phyloP scores from a whole-genome alignment of 2,888 invertebrate species.

The Scelioninae gen. 2 region DNA sequence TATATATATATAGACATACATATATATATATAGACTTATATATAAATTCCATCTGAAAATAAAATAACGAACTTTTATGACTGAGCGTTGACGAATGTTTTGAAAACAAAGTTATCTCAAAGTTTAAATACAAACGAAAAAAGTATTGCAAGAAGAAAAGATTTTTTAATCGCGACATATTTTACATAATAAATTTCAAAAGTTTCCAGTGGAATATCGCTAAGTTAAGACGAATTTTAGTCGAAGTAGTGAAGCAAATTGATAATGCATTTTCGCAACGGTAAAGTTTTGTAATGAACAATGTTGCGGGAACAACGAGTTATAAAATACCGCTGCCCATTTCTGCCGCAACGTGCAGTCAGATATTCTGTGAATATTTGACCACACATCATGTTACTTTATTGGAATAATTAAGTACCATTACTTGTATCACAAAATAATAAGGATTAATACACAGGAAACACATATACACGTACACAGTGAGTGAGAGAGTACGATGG shows the following conservation, averaged over 20 bases:
- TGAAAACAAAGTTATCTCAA: constrained; percentile 13
- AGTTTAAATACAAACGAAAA: constrained; percentile 5
- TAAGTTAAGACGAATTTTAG: constrained; percentile 33
- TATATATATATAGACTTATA: neutral
- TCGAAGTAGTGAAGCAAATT: constrained; percentile 37
- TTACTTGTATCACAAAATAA: constrained; percentile 74
- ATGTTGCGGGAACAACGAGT: constrained; percentile 50
- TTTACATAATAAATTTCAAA: constrained; percentile 40
- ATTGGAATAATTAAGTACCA: constrained; percentile 73
- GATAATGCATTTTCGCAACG: constrained; percentile 53
- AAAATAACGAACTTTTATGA: constrained; percentile 8
- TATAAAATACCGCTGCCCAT: constrained; percentile 57
- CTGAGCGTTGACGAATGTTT: constrained; percentile 12
- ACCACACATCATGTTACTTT: constrained; percentile 73
- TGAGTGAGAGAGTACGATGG: constrained; percentile 18
- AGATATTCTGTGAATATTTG: constrained; percentile 75
- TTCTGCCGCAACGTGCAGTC: constrained; percentile 60
- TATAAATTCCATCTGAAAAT: neutral
- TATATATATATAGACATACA: too few relatives aligned
- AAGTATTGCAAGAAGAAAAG: constrained; percentile 1
- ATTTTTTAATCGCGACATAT: constrained; percentile 46
- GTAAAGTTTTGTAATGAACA: constrained; percentile 51
- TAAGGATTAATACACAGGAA: constrained; percentile 70
- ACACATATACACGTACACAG: constrained; percentile 61
- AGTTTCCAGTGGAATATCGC: constrained; percentile 28